Conservation (phyloP, 1,140 invertebrate genomes). For the Brachystomella parvula region DNA sequence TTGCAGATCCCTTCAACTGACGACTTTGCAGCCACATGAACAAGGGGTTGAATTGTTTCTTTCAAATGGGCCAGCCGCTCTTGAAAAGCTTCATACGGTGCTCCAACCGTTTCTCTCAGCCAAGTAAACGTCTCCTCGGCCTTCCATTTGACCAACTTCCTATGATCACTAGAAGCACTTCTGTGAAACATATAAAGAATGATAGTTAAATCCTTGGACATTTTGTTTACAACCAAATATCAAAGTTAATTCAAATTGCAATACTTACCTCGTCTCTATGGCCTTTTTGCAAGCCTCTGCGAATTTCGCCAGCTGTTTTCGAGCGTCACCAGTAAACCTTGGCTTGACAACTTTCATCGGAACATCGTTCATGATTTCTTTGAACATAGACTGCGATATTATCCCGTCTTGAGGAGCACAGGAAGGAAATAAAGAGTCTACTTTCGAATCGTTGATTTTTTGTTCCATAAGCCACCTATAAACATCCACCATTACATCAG, state of each 20-base stretch:
- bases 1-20: slow-evolving; percentile 92
- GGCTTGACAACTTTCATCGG: slow-evolving; percentile 90
- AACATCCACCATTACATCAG: not conserved
- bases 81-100: slow-evolving; percentile 92
- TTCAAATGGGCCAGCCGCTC: slow-evolving; percentile 63
- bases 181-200: slow-evolving; percentile 42
- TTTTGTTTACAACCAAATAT: not conserved
- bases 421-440: slow-evolving; percentile 79
- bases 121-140: slow-evolving; percentile 95
- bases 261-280: slow-evolving; percentile 67
- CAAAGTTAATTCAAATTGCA: slow-evolving; percentile 9
- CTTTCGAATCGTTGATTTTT: slow-evolving; percentile 71
- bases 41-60: slow-evolving; percentile 43
- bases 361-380: slow-evolving; percentile 97
- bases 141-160: slow-evolving; percentile 97
- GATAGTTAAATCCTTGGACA: not conserved
- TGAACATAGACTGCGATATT: slow-evolving; percentile 71
- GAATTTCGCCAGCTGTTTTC: slow-evolving; percentile 90
- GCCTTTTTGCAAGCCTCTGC: slow-evolving; percentile 95
- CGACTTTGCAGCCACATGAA: slow-evolving; percentile 57
- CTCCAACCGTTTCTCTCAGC: slow-evolving; percentile 85
- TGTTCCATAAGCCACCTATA: slow-evolving; percentile 79
- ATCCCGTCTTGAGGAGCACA: slow-evolving; percentile 88
- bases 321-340: slow-evolving; percentile 88
- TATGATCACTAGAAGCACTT: slow-evolving; percentile 81